Conservation (phyloP, 2,113 vertebrate genomes). For the Gymnobelideus leadbeateri region DNA sequence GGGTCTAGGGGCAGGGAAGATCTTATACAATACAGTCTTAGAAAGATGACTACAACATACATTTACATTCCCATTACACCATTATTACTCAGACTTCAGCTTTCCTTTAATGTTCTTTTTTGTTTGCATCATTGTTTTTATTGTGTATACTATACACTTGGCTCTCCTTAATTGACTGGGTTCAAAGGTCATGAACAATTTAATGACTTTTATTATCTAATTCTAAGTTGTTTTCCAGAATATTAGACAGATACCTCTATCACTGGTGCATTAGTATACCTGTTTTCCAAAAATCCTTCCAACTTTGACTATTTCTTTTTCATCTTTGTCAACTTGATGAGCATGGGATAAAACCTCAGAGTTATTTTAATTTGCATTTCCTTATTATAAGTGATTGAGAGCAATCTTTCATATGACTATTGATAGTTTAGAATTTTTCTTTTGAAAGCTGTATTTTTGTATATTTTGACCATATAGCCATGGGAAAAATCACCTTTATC, state of each 20-base stretch:
- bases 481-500: not conserved
- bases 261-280: not conserved
- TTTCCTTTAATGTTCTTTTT: not conserved
- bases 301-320: not conserved
- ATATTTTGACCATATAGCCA: not conserved
- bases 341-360: not conserved
- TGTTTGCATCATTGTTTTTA: not conserved
- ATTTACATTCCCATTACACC: no score
- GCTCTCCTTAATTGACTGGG: not conserved
- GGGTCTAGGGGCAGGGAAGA: no score
- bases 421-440: not conserved
- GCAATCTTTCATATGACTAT: not conserved
- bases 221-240: not conserved
- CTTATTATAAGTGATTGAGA: not conserved
- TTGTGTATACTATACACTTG: not conserved
- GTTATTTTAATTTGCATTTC: not conserved
- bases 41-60: no score
- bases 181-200: not conserved
- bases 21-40: no score
- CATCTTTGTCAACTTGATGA: not conserved
- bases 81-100: not conserved
- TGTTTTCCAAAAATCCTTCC: not conserved
- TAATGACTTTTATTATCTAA: not conserved
- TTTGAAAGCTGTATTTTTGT: not conserved
- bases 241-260: not conserved